These are phyloP conservation scores for Cariama cristata DNA, from an alignment of 2,113 vertebrate species.

Conservation along the genomic window DNA sequence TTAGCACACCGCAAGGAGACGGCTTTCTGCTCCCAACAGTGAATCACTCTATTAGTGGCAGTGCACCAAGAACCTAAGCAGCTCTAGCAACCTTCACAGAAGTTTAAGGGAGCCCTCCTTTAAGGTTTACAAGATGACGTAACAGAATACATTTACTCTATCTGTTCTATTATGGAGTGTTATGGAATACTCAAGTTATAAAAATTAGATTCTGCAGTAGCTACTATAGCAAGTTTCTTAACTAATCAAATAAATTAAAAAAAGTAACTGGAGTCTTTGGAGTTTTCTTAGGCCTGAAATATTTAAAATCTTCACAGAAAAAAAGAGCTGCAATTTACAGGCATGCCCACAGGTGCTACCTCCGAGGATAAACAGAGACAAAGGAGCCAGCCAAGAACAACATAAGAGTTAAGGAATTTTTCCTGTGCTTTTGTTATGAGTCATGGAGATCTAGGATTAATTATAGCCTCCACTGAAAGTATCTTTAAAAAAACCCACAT, in stretches of 20 bases:
- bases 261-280: neutral
- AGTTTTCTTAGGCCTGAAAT: neutral
- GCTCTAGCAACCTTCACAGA: neutral
- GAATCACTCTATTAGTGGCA: neutral
- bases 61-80: neutral
- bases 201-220: neutral
- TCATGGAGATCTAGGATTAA: constrained; percentile 53
- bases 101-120: neutral
- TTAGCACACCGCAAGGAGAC: neutral
- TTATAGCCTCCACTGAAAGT: constrained; percentile 16
- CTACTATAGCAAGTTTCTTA: neutral
- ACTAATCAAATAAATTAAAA: neutral
- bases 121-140: neutral
- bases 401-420: constrained; percentile 24
- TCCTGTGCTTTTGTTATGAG: constrained; percentile 46
- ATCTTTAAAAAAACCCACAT: neutral
- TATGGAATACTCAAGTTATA: neutral
- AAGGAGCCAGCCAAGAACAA: constrained; percentile 12
- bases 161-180: neutral
- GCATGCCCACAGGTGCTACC: neutral
- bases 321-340: neutral
- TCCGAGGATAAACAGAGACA: neutral
- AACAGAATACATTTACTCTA: neutral
- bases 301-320: neutral
- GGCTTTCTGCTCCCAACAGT: neutral